These are phyloP conservation scores for Tinea pellionella DNA, from an alignment of 2,888 invertebrate species.

Conservation along the genomic window DNA sequence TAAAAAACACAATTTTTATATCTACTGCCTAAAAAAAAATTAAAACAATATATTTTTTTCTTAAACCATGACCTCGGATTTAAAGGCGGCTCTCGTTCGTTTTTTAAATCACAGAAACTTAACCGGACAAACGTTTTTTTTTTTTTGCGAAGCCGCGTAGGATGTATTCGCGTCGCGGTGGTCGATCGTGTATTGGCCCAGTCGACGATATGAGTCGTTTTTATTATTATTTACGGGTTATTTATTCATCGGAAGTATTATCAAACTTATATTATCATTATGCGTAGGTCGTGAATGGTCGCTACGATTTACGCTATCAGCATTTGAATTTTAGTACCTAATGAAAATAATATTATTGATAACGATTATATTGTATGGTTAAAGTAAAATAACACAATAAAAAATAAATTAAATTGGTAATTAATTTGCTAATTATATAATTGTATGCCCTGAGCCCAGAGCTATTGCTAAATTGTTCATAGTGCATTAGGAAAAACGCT, in stretches of 20 bases:
- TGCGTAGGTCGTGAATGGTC: constrained; percentile 42
- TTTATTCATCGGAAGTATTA: constrained; percentile 18
- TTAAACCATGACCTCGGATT: neutral
- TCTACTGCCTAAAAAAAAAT: neutral
- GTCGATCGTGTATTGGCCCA: constrained; percentile 35
- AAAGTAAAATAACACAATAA: no score
- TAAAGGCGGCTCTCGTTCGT: neutral
- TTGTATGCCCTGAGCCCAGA: no score
- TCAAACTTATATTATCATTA: constrained; percentile 22
- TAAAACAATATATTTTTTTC: neutral
- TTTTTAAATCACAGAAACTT: constrained; percentile 1
- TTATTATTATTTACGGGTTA: constrained; percentile 38
- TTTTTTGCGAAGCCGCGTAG: constrained; percentile 31
- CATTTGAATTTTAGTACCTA: neutral
- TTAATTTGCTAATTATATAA: no score
- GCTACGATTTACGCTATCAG: constrained; percentile 37
- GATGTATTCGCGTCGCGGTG: constrained; percentile 38
- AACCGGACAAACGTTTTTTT: constrained; percentile 23
- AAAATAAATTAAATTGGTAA: no score
- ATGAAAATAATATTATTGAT: neutral
- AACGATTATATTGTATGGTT: neutral
- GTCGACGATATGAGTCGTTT: constrained; percentile 29
- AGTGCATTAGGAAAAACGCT: no score
- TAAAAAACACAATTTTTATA: neutral
- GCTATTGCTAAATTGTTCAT: no score